Conservation (phyloP, 2,797 vertebrate genomes). For the Sebastes cheni region DNA sequence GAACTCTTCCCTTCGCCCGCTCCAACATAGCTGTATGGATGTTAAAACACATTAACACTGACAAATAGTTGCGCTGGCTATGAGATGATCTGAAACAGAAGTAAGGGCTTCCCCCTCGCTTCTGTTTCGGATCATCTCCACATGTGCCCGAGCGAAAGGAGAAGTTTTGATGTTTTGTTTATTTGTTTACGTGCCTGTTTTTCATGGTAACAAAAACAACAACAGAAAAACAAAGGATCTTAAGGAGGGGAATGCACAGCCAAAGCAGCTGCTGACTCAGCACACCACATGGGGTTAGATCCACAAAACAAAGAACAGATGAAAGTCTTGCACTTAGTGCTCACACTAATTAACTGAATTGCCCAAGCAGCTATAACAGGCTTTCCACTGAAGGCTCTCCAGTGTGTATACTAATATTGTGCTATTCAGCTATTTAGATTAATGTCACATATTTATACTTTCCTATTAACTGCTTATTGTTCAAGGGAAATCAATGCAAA, state of each 20-base stretch:
- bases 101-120: constrained; percentile 22
- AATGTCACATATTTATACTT: not conserved
- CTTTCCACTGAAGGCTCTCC: not conserved
- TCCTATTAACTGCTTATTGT: not conserved
- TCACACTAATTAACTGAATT: constrained; percentile 39
- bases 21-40: not conserved
- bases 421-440: not conserved
- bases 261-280: constrained; percentile 61
- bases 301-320: constrained; percentile 59
- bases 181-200: constrained; percentile 44
- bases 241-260: constrained; percentile 5
- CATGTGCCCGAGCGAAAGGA: constrained; percentile 11
- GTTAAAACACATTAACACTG: constrained; percentile 28
- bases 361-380: not conserved
- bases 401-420: not conserved
- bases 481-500: not conserved
- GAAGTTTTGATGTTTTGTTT: constrained; percentile 40
- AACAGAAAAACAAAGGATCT: constrained; percentile 22
- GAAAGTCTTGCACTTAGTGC: constrained; percentile 22
- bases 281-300: constrained; percentile 49
- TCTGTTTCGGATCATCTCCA: constrained; percentile 53
- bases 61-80: constrained; percentile 10
- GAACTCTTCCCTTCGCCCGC: constrained; percentile 24
- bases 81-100: constrained; percentile 38
- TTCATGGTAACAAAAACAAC: constrained; percentile 46